Evolutionary conservation across 2,888 invertebrate species (phyloP), one percentile per base, ranked within the genome.

Genomic region (Salticus scenicus): DNA sequence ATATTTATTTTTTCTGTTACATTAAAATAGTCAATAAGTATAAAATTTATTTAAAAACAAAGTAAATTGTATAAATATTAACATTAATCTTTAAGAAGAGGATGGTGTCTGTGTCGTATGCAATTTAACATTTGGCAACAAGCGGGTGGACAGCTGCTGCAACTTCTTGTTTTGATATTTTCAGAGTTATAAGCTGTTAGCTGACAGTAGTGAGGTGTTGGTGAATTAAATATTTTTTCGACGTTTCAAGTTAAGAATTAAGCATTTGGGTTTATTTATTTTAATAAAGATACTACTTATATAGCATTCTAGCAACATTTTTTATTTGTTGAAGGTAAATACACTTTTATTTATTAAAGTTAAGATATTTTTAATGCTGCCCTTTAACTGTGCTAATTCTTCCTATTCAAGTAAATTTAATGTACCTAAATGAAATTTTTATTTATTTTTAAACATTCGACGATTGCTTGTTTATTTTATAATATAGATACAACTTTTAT

Each of bases 381-480:
- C 71, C 76, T 76, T 84, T 64, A 31, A 64, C 75, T 30, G 33
- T 83, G 63, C n/a, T n/a, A 71, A 83, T 78, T 84, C 57, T 84
- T 72, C n/a, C n/a, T n/a, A n/a, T n/a, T n/a, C n/a, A n/a, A n/a
- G n/a, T n/a, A n/a, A n/a, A n/a, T n/a, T n/a, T n/a, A n/a, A n/a
- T 84, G 76, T 78, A 69, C 78, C 73, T 72, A 84, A 77, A 84
- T 77, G 83, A 77, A 77, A 76, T 83, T 72, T 47, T 47, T 17
- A 51, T 77, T 71, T 70, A n/a, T 12, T 72, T 17, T 20, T 27
- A 20, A 27, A 76, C 67, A 72, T 75, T 71, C 72, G 76, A 47
- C 72, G 76, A 72, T 76, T 83, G 76, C 76, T 76, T 76, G 76
- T 14, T 28, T 28, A 63, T 83, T 83, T 76, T 76, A 70, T 33